Conservation (phyloP, 1,140 invertebrate species). For the Penaeus japonicus region DNA sequence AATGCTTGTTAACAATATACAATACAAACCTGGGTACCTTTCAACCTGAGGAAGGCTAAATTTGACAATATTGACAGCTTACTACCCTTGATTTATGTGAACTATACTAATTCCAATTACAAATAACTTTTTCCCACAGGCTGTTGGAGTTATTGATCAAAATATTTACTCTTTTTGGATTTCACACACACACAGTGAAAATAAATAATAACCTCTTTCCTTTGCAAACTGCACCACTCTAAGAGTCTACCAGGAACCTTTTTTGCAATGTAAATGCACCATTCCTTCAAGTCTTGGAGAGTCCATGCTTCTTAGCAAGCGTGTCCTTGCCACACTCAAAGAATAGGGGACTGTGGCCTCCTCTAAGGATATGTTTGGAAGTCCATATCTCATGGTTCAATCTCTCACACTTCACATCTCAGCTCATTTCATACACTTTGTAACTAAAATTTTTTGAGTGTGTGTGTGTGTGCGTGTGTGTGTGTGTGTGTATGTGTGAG, state of each 20-base stretch:
- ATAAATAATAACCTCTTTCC: slow-evolving; percentile 31
- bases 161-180: not conserved
- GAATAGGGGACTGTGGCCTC: slow-evolving; percentile 22
- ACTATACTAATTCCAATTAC: not conserved
- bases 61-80: not conserved
- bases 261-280: slow-evolving; percentile 33
- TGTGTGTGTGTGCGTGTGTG: no score
- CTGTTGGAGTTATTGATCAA: not conserved
- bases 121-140: slow-evolving; percentile 3
- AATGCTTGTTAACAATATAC: slow-evolving; percentile 13
- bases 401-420: slow-evolving; percentile 14
- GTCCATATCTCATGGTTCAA: slow-evolving; percentile 36
- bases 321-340: slow-evolving; percentile 31
- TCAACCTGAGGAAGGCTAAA: slow-evolving; percentile 26
- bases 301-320: slow-evolving; percentile 6
- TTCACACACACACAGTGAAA: slow-evolving; percentile 10
- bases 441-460: not conserved
- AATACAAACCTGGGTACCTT: slow-evolving; percentile 11
- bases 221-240: slow-evolving; percentile 33
- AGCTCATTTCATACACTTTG: no score
- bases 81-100: not conserved
- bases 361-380: slow-evolving; percentile 37
- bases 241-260: slow-evolving; percentile 48
- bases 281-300: slow-evolving; percentile 26
- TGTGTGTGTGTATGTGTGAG: no score